Evolutionary conservation across 2,113 vertebrate species (phyloP), one percentile per base, ranked within the genome.

Genomic region (Alligator mississippiensis): DNA sequence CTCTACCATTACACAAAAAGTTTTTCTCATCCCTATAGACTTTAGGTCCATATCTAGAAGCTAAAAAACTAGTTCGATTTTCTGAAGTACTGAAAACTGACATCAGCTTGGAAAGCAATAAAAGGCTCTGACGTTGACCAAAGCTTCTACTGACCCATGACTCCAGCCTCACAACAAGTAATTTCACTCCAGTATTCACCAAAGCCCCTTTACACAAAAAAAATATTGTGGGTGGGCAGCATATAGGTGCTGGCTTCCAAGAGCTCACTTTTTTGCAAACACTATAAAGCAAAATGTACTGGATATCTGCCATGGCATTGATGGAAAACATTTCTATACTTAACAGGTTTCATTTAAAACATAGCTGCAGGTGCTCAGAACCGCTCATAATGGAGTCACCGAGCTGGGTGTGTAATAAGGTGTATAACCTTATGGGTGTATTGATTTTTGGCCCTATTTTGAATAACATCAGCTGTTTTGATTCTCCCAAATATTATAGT

Each of bases 11-110:
- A 27, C 25, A 19, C 34, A 19, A 7, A 11, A 72, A 47, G 15
- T 79, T 47, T 88, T 85, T 91, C 77, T 88, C n/a, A 11, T 86
- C 82, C 25, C 7, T 82, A 80, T 15, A 80, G 87, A 90, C 77
- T 34, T 91, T 84, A 84, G 72, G 21, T 80, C 81, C 77, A 11
- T 83, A 72, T 80, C 38, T n/a, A 80, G 75, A 58, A 47, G 47
- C 47, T 47, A 47, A 47, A 47, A 47, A 59, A 95, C 25, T 92
- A 85, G 28, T 30, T 77, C 83, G 19, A 79, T 83, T 93, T 92
- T 85, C 58, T 13, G 70, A 74, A 34, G 21, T 74, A 12, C 70
- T 24, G 70, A 74, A 87, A 83, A 78, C 9, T 79, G 54, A 74
- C 77, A 62, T 87, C 88, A 89, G 68, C 47, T 47, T 47, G 47